Base-by-base conservation (phyloP, 1,140 invertebrate genomes). In the Dysdera silvatica region DNA sequence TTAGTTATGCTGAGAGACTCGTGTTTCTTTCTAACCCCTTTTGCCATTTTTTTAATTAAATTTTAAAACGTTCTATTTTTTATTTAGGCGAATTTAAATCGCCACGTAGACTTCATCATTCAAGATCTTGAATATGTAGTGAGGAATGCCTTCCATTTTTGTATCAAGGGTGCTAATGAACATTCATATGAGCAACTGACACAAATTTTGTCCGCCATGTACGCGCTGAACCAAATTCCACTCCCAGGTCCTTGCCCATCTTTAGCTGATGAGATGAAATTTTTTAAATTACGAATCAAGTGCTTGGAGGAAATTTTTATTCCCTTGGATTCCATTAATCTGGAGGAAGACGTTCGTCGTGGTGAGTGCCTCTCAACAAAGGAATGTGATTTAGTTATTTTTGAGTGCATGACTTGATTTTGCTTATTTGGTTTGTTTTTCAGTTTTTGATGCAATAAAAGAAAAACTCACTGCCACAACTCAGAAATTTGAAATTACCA, bases 21-120 rank as follows among this genome's bases (percentile, higher is more conserved):
- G n/a, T n/a, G n/a, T n/a, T n/a, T n/a, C n/a, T n/a, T n/a, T n/a
- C n/a, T n/a, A n/a, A n/a, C n/a, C n/a, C n/a, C n/a, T n/a, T n/a
- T n/a, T n/a, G n/a, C n/a, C n/a, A n/a, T n/a, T n/a, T n/a, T n/a
- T n/a, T n/a, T n/a, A n/a, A n/a, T n/a, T 37, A 37, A 10, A 37
- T 37, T 10, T 37, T 37, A 37, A 18, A 45, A 10, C 24, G 35
- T 33, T 58, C 53, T 58, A 16, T 62, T 67, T 56, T 64, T 62
- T 51, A 75, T 78, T 51, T 71, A 83, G 85, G 82, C 83, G 56
- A 86, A 88, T 74, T 81, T 87, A 49, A 84, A 82, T 69, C 78
- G 86, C 20, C 84, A 85, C 70, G 72, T 88, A 48, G 86, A 87
- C 58, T 80, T 83, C 61, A 74, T 81, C 20, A 73, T 77, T 68